Percentiles rank a stretch among this genome's conserved stretches.
These are phyloP conservation scores for Acipenser transmontanus DNA, from an alignment of 2,797 vertebrate genomes.

Conservation along the genomic window DNA sequence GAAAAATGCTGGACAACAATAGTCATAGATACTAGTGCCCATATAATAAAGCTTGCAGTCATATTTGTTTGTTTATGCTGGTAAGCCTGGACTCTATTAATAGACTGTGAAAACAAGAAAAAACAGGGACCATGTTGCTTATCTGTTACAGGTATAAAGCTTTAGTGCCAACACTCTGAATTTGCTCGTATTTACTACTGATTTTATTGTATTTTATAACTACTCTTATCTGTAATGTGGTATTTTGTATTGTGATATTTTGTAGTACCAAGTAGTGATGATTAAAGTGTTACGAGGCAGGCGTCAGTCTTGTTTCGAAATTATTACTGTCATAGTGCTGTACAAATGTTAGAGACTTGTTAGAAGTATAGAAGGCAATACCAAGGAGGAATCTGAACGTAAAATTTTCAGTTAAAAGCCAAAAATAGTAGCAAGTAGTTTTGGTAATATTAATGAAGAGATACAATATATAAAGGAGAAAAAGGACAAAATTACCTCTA, in stretches of 20 bases:
- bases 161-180: too few species aligned
- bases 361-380: not conserved
- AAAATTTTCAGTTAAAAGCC: not conserved
- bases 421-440: not conserved
- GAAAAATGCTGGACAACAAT: not conserved
- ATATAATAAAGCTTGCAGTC: not conserved
- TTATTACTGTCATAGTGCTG: not conserved
- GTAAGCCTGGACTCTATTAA: too few species aligned
- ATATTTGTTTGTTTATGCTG: too few species aligned
- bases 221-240: too few species aligned
- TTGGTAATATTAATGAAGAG: not conserved
- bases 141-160: too few species aligned
- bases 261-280: too few species aligned
- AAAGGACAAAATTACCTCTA: conserved; percentile 56
- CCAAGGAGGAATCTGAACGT: not conserved
- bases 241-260: too few species aligned
- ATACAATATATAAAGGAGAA: not conserved
- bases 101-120: too few species aligned
- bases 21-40: not conserved
- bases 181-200: too few species aligned
- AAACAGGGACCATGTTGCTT: too few species aligned
- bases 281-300: too few species aligned
- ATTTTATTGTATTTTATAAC: too few species aligned
- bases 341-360: not conserved
- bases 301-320: not conserved